phyloP scores from a whole-genome alignment of 2,888 invertebrate species.

The Campaea margaritaria region DNA sequence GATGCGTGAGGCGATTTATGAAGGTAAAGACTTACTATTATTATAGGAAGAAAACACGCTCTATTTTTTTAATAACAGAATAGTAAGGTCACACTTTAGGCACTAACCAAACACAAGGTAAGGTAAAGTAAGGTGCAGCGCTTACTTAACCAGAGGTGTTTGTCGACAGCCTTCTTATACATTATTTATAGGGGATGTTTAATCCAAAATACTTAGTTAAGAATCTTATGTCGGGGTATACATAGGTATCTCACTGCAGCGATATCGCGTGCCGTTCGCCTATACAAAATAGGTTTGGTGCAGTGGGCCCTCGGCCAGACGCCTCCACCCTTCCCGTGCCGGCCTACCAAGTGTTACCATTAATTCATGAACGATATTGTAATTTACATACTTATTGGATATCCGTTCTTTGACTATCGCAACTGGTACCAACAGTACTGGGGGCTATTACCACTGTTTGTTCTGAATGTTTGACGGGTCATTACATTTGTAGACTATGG shows the following conservation, averaged over 20 bases:
- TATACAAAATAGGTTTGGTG: slow-evolving; percentile 56
- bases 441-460: slow-evolving; percentile 31
- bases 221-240: slow-evolving; percentile 5
- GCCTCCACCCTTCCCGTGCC: slow-evolving; percentile 51
- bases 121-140: background rate
- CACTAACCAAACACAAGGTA: background rate
- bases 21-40: background rate
- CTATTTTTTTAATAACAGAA: no score
- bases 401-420: slow-evolving; percentile 56
- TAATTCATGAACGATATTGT: slow-evolving; percentile 55
- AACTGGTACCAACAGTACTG: slow-evolving; percentile 67
- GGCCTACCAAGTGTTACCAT: slow-evolving; percentile 74
- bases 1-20: slow-evolving; percentile 19
- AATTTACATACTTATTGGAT: slow-evolving; percentile 32
- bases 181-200: background rate
- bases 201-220: slow-evolving; percentile 7
- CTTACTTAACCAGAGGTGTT: background rate
- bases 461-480: slow-evolving; percentile 21
- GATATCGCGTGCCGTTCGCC: slow-evolving; percentile 63
- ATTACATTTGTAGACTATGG: slow-evolving; percentile 12
- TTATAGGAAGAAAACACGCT: slow-evolving; percentile 5
- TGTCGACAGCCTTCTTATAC: background rate
- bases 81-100: background rate
- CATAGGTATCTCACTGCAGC: slow-evolving; percentile 46
- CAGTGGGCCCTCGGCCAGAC: slow-evolving; percentile 64